Percentiles rank a stretch among this genome's conserved stretches.
These are phyloP conservation scores for Catocala fraxini DNA, from an alignment of 2,888 invertebrate genomes.

Conservation along the genomic window DNA sequence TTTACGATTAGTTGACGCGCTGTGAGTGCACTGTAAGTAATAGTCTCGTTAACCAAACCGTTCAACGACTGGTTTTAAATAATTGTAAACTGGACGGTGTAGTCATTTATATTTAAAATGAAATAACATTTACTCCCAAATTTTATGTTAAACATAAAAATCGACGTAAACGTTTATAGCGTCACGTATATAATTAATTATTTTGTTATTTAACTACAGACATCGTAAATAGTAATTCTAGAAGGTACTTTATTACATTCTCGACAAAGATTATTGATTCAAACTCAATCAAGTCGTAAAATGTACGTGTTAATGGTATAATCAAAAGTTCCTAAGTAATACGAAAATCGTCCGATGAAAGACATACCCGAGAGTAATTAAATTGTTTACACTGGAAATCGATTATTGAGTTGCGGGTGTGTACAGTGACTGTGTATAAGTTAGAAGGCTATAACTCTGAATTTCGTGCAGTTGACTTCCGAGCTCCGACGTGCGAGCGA, in stretches of 20 bases:
- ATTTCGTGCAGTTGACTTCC: constrained; percentile 72
- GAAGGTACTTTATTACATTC: constrained; percentile 56
- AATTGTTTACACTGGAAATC: constrained; percentile 55
- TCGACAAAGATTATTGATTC: constrained; percentile 61
- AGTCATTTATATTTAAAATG: constrained; percentile 63
- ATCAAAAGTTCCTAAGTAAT: constrained; percentile 56
- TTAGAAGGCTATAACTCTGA: constrained; percentile 59
- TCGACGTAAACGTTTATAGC: constrained; percentile 60
- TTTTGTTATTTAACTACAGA: constrained; percentile 60
- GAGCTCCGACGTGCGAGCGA: constrained; percentile 72
- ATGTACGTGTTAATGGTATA: constrained; percentile 58
- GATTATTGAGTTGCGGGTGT: constrained; percentile 60
- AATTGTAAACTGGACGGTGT: constrained; percentile 55
- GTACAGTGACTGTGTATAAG: constrained; percentile 37
- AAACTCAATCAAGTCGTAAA: constrained; percentile 63
- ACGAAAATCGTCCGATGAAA: constrained; percentile 49
- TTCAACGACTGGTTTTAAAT: constrained; percentile 62
- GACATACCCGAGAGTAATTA: constrained; percentile 57
- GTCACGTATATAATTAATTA: constrained; percentile 64
- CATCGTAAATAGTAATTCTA: constrained; percentile 59
- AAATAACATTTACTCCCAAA: constrained; percentile 55
- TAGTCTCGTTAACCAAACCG: constrained; percentile 65
- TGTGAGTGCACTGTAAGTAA: constrained; percentile 56
- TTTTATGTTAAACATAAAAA: constrained; percentile 63
- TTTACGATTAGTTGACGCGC: constrained; percentile 55